Evolutionary conservation across 2,113 vertebrate species (phyloP).

Genomic region (Callospermophilus lateralis): DNA sequence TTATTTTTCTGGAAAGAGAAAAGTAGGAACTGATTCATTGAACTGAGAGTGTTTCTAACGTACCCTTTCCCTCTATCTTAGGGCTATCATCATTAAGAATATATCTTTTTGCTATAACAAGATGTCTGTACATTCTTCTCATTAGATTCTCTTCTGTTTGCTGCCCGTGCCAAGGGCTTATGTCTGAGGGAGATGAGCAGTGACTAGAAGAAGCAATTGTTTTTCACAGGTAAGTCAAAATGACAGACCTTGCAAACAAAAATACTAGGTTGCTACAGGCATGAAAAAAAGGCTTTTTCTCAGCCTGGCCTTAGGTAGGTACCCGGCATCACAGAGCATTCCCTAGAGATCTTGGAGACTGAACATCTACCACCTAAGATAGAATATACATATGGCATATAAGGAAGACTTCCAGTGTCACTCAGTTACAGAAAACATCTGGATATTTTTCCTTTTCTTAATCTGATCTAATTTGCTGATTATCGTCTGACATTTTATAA

Average conservation of each 20-base stretch:
- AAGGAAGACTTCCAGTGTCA: not conserved
- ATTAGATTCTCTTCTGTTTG: not conserved
- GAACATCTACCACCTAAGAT: not conserved
- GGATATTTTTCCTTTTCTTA: slow-evolving; percentile 16
- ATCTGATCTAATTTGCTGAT: not conserved
- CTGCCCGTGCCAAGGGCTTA: not conserved
- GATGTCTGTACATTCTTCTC: not conserved
- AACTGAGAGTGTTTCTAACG: not conserved
- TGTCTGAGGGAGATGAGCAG: not conserved
- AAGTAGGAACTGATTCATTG: not conserved
- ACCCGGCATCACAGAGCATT: too few relatives aligned
- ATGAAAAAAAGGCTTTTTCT: not conserved
- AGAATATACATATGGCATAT: not conserved
- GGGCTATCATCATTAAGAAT: not conserved
- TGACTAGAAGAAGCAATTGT: not conserved
- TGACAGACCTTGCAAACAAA: not conserved
- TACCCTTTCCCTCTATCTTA: not conserved
- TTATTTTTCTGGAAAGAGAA: slow-evolving; percentile 46
- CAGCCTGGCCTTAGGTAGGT: not conserved
- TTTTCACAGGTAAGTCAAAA: slow-evolving; percentile 12
- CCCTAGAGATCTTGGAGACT: not conserved
- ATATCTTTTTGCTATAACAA: not conserved
- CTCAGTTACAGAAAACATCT: not conserved
- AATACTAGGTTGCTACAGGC: not conserved
- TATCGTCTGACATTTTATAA: slow-evolving; percentile 31